Percentiles rank a stretch among this genome's conserved stretches.
These are phyloP conservation scores for Saguinus midas DNA, from an alignment of 2,113 vertebrate species.

Conservation along the genomic window DNA sequence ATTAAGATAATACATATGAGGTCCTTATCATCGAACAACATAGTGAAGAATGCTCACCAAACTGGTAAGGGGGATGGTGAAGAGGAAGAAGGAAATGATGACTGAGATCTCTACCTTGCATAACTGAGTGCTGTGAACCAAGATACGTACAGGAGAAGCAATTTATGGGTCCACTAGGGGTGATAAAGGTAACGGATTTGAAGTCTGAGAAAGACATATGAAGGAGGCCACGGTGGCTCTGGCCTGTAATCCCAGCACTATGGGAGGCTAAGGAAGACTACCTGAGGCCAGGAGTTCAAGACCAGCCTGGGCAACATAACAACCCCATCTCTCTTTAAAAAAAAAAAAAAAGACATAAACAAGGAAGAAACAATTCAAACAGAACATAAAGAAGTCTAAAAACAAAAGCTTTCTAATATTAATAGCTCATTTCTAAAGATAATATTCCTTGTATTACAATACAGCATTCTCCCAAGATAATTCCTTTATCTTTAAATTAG, in stretches of 20 bases:
- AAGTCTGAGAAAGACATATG: neutral
- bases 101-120: neutral
- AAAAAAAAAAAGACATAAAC: neutral
- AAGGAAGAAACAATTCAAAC: neutral
- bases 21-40: neutral
- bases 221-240: too few species aligned
- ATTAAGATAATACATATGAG: constrained; percentile 21
- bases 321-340: too few species aligned
- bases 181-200: neutral
- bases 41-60: neutral
- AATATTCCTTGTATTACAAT: neutral
- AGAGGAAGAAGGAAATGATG: neutral
- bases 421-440: neutral
- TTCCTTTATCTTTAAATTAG: constrained; percentile 8
- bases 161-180: neutral
- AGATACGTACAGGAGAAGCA: neutral
- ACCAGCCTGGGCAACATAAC: too few species aligned
- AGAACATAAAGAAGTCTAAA: neutral
- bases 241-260: too few species aligned
- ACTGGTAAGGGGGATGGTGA: neutral
- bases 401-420: neutral
- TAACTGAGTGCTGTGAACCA: neutral
- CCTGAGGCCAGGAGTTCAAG: too few species aligned
- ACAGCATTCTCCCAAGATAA: neutral
- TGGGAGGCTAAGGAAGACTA: too few species aligned